These are phyloP conservation scores for Thinocorus orbignyianus DNA, from an alignment of 2,113 vertebrate genomes.

Conservation along the genomic window DNA sequence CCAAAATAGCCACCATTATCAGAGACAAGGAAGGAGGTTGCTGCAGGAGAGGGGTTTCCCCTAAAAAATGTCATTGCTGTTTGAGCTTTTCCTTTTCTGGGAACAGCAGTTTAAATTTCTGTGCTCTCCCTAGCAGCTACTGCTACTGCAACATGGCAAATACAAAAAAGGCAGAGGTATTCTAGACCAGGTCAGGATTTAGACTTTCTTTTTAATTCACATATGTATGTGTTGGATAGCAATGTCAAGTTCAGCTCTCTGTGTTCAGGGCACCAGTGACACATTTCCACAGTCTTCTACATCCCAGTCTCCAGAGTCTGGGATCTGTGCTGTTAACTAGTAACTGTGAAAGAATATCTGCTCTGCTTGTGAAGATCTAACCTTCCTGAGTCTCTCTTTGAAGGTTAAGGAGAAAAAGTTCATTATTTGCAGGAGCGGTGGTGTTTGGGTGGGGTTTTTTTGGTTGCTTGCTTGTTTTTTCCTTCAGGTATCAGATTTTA, in stretches of 20 bases:
- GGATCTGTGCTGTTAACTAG: background rate
- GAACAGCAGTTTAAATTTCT: background rate
- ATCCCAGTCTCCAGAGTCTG: background rate
- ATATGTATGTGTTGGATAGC: background rate
- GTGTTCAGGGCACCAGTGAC: background rate
- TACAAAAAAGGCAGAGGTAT: background rate
- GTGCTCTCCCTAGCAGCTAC: background rate
- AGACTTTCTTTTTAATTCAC: background rate
- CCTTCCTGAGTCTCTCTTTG: background rate
- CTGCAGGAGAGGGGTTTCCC: background rate
- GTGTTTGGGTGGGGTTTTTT: background rate
- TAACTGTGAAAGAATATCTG: background rate
- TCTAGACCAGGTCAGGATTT: background rate
- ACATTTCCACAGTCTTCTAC: background rate
- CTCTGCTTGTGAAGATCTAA: background rate
- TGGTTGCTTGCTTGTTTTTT: background rate
- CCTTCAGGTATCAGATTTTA: background rate
- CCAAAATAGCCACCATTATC: background rate
- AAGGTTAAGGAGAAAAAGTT: background rate
- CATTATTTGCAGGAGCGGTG: background rate
- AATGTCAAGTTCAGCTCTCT: background rate
- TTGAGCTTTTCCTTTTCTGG: background rate
- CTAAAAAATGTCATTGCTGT: background rate
- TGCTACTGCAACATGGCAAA: background rate
- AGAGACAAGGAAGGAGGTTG: background rate